phyloP scores from a whole-genome alignment of 1,140 invertebrate genomes.

The Diorhabda sublineata region DNA sequence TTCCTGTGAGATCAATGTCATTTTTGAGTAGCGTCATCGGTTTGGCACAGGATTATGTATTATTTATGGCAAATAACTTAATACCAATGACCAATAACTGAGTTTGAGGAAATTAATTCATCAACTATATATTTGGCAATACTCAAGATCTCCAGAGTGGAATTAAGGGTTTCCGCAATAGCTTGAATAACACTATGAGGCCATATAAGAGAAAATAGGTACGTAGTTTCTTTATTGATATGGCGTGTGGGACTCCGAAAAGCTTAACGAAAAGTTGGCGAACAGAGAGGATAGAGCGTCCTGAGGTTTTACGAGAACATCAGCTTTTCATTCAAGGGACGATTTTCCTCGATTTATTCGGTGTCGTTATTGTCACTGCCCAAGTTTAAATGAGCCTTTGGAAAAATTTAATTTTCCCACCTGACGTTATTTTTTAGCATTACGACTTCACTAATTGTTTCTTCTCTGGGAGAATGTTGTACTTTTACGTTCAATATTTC shows the following conservation, averaged over 20 bases:
- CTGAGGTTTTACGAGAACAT: not conserved
- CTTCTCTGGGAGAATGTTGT: not conserved
- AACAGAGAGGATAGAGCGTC: not conserved
- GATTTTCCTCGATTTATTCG: not conserved
- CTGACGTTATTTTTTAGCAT: not conserved
- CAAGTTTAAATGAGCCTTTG: not conserved
- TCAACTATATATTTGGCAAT: not conserved
- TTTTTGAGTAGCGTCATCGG: no score
- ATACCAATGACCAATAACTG: no score
- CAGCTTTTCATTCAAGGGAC: slow-evolving; percentile 2
- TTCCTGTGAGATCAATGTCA: no score
- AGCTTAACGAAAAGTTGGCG: not conserved
- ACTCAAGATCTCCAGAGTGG: not conserved
- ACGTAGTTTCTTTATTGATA: slow-evolving; percentile 3
- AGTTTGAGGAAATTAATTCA: no score
- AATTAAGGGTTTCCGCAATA: not conserved
- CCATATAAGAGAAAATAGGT: not conserved
- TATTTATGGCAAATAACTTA: no score
- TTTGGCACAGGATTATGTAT: no score
- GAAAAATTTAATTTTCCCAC: not conserved
- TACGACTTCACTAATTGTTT: not conserved
- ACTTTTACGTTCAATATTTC: no score
- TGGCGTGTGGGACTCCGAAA: not conserved
- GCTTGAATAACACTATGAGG: slow-evolving; percentile 2
- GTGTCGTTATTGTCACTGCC: not conserved